phyloP scores from a whole-genome alignment of 2,888 invertebrate genomes.

The Charanyca ferruginea region DNA sequence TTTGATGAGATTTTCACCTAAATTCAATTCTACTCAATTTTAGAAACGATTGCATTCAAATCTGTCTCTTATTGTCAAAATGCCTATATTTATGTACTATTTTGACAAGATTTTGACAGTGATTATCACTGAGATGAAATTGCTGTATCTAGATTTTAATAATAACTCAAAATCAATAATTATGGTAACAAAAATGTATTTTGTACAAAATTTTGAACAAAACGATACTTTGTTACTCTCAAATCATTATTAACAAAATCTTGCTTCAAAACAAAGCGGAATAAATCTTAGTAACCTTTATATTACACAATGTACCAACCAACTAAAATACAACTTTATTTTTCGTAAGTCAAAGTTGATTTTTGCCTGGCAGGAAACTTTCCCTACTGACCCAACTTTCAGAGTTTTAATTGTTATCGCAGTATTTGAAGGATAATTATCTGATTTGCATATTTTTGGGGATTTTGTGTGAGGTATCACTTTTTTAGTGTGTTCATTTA shows the following conservation, averaged over 20 bases:
- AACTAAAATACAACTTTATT: constrained; percentile 18
- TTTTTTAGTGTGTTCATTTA: constrained; percentile 33
- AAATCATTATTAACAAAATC: constrained; percentile 37
- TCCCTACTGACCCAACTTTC: constrained; percentile 16
- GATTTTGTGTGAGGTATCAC: constrained; percentile 20
- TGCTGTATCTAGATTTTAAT: no score
- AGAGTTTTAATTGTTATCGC: constrained; percentile 39
- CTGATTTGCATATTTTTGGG: constrained; percentile 54
- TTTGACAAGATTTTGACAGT: no score
- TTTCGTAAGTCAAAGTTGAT: not conserved
- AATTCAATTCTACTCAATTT: no score
- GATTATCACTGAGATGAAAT: no score
- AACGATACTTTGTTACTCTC: constrained; percentile 14
- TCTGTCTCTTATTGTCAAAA: no score
- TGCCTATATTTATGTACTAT: no score
- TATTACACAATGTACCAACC: constrained; percentile 2
- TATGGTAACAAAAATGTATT: not conserved
- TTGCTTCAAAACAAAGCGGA: constrained; percentile 34
- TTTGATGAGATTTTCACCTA: no score
- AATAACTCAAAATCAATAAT: constrained; percentile 15
- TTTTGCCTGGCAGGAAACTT: constrained; percentile 5
- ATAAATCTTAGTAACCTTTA: constrained; percentile 57
- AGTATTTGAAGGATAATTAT: constrained; percentile 47
- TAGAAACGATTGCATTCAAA: no score
- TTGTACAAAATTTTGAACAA: constrained; percentile 21